Conservation (phyloP, 64 coral and sea anemone species). For the Trachythela sp. region DNA sequence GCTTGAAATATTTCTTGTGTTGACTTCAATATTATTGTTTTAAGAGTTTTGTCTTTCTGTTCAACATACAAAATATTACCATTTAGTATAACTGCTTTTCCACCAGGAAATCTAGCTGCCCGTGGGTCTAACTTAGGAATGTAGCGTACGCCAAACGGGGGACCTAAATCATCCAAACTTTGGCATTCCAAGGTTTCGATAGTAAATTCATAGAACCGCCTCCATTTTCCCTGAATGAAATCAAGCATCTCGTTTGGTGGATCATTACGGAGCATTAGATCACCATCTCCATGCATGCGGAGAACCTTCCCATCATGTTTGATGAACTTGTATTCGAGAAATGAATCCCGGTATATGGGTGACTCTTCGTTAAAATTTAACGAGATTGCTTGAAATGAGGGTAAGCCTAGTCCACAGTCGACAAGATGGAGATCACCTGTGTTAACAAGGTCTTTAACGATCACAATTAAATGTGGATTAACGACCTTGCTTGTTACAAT, state of each 20-base stretch:
- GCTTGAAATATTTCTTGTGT: background rate
- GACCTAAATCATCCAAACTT: background rate
- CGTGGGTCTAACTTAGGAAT: background rate
- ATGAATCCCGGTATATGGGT: background rate
- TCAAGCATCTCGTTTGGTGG: background rate
- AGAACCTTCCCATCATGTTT: background rate
- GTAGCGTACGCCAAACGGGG: background rate
- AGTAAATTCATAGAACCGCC: background rate
- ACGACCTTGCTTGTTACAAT: background rate
- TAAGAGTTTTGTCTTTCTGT: background rate
- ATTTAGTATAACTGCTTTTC: background rate
- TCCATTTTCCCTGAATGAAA: background rate
- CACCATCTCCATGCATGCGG: background rate
- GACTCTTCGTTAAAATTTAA: background rate
- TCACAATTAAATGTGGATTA: background rate
- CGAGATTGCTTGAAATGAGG: background rate
- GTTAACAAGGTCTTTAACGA: background rate
- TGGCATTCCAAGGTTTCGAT: background rate
- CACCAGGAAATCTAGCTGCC: background rate
- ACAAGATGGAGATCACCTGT: background rate
- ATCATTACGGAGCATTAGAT: background rate
- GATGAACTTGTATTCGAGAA: background rate
- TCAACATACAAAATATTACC: background rate
- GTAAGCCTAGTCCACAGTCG: background rate
- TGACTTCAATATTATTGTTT: background rate